Conservation (phyloP, 2,113 vertebrate species). For the Lanius collurio region DNA sequence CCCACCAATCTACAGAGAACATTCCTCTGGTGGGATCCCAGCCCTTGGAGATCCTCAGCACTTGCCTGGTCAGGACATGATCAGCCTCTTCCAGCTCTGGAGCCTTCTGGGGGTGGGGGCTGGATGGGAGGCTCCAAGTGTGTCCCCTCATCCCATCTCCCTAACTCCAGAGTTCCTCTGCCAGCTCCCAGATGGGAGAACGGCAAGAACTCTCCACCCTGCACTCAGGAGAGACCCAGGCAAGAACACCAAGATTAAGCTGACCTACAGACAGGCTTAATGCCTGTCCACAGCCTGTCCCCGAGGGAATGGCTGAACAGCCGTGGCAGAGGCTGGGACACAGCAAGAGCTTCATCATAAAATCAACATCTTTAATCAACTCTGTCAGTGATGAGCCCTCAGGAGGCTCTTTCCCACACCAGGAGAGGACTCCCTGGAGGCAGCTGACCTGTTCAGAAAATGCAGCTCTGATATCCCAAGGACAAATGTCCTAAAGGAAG, state of each 20-base stretch:
- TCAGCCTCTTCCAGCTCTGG: neutral
- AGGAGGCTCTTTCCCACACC: neutral
- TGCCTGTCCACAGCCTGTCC: neutral
- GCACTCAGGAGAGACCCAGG: neutral
- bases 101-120: neutral
- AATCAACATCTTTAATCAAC: conserved; percentile 34
- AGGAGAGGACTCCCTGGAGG: conserved; percentile 1
- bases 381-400: neutral
- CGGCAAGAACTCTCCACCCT: neutral
- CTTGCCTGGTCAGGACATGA: neutral
- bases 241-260: neutral
- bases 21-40: neutral
- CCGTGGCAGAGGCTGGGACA: neutral
- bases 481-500: neutral
- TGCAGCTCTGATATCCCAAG: conserved; percentile 14
- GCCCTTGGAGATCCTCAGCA: neutral
- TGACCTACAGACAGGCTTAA: neutral
- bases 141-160: neutral
- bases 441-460: neutral
- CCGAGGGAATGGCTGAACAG: neutral
- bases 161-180: neutral
- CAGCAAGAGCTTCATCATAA: neutral
- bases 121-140: neutral
- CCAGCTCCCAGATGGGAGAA: neutral
- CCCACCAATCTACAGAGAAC: neutral